These are phyloP conservation scores for Proales similis DNA, from an alignment of 1,140 invertebrate species.

Conservation along the genomic window DNA sequence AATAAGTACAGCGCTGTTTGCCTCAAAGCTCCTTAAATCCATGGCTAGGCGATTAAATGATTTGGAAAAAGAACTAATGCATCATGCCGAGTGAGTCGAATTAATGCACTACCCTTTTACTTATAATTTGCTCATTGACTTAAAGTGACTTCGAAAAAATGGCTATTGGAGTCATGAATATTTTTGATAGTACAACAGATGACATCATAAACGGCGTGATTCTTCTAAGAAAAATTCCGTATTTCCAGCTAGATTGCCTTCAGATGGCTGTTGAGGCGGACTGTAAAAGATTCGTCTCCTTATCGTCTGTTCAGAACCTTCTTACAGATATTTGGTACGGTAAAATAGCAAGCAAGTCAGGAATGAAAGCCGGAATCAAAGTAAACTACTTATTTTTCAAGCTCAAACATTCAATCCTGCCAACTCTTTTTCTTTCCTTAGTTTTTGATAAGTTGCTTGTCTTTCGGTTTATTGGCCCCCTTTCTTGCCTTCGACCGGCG, in stretches of 20 bases:
- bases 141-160: conserved; percentile 46
- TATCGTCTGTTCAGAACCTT: conserved; percentile 33
- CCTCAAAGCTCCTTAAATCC: conserved; percentile 43
- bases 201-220: conserved; percentile 36
- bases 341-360: conserved; percentile 30
- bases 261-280: conserved; percentile 36
- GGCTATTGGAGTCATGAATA: conserved; percentile 45
- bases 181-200: conserved; percentile 38
- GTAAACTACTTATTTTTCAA: background rate
- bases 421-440: background rate
- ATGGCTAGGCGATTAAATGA: conserved; percentile 43
- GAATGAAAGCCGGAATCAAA: conserved; percentile 26
- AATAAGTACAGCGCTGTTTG: conserved; percentile 45
- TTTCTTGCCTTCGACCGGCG: conserved; percentile 25
- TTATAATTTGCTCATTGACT: conserved; percentile 11
- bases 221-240: conserved; percentile 34
- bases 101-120: conserved; percentile 2
- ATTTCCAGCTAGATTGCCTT: conserved; percentile 22
- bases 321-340: conserved; percentile 37
- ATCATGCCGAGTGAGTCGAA: conserved; percentile 39
- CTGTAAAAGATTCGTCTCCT: conserved; percentile 31
- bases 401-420: background rate
- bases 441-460: conserved; percentile 25
- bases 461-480: conserved; percentile 26
- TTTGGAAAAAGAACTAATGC: conserved; percentile 41